A percentile compares a stretch with the other conserved stretches of the same genome.
Evolutionary conservation across 2,797 vertebrate species (phyloP).

Genomic region (Ataeniobius toweri): DNA sequence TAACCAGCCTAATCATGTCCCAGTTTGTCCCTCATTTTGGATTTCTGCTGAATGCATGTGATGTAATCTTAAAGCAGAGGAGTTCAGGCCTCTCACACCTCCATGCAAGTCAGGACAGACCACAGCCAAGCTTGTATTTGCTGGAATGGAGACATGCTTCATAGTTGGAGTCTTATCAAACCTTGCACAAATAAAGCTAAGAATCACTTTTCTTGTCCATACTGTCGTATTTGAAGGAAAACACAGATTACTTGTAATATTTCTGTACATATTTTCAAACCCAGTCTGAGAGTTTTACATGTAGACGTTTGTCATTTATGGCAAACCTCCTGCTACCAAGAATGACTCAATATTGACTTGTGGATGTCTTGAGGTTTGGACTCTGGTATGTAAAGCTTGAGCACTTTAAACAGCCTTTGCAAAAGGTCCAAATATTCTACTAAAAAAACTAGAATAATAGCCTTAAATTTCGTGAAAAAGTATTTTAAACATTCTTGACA

Average conservation of each 20-base stretch:
- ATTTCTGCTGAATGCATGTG: neutral
- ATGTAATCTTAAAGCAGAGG: neutral
- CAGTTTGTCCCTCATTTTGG: conserved; percentile 2
- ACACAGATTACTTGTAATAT: neutral
- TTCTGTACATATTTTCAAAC: neutral
- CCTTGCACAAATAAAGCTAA: neutral
- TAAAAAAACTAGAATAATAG: neutral
- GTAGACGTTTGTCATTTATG: neutral
- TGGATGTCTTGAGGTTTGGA: neutral
- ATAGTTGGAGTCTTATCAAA: neutral
- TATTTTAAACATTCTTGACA: neutral
- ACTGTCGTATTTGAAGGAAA: neutral
- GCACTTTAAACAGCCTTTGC: neutral
- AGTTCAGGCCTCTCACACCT: neutral
- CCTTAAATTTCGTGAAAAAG: neutral
- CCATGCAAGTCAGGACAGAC: neutral
- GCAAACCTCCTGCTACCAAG: neutral
- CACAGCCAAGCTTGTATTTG: neutral
- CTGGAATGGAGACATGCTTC: neutral
- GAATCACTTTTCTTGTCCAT: neutral
- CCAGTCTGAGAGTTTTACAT: neutral
- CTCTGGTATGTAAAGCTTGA: neutral
- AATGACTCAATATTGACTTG: neutral
- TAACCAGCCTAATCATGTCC: conserved; percentile 4
- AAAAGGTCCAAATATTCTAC: neutral